A percentile compares a stretch with the other conserved stretches of the same genome.
These are phyloP conservation scores for Oceanodroma tethys DNA, from an alignment of 2,113 vertebrate species.

Conservation along the genomic window DNA sequence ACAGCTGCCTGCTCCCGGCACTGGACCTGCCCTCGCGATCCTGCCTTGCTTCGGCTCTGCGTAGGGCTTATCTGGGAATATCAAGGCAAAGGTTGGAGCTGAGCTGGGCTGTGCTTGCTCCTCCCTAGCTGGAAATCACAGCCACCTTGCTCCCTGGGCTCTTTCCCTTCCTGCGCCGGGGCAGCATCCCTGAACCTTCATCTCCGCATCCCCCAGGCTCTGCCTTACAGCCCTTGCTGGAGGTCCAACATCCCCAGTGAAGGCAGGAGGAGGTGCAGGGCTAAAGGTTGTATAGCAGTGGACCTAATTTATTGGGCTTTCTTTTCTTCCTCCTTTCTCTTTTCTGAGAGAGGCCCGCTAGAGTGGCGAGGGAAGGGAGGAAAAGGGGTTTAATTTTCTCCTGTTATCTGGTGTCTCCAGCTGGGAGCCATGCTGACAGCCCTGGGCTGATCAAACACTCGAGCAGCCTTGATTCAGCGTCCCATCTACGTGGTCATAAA, in stretches of 20 bases:
- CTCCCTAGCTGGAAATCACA: neutral
- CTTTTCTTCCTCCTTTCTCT: neutral
- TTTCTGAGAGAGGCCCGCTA: neutral
- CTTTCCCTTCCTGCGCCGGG: neutral
- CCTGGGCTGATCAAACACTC: neutral
- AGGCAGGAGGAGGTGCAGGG: neutral
- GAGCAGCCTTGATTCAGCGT: rapidly evolving
- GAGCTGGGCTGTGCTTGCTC: neutral
- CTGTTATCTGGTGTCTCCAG: neutral
- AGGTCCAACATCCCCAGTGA: neutral
- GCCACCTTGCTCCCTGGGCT: neutral
- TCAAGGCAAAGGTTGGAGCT: neutral
- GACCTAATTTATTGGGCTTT: neutral
- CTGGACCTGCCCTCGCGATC: rapidly evolving
- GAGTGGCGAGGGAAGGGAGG: neutral
- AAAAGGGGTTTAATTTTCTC: neutral
- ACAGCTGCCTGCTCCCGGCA: rapidly evolving
- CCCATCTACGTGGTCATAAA: neutral
- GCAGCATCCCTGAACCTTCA: neutral
- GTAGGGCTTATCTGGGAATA: neutral
- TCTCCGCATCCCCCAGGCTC: neutral
- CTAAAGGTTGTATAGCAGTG: neutral
- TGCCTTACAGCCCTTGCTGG: neutral
- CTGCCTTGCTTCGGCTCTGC: neutral
- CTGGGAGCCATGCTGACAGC: neutral